Percentiles rank a stretch among this genome's conserved stretches.
phyloP scores from a whole-genome alignment of 2,888 invertebrate species.

The Plagodis dolabraria region DNA sequence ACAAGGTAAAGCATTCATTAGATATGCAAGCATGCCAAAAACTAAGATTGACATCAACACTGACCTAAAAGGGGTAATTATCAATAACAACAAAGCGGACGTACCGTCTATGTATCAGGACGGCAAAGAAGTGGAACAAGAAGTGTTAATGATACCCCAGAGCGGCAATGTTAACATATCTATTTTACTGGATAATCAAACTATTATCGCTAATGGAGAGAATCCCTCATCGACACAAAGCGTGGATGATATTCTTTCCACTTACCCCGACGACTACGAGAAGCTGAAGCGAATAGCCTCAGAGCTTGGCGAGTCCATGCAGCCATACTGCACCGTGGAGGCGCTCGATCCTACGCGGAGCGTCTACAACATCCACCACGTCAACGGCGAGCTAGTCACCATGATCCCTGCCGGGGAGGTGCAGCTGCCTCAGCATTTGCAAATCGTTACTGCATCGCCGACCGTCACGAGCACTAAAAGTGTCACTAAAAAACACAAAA shows the following conservation, averaged over 20 bases:
- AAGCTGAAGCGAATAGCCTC: slow-evolving; percentile 93
- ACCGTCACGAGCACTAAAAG: slow-evolving; percentile 87
- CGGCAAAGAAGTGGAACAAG: slow-evolving; percentile 64
- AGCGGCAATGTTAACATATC: slow-evolving; percentile 77
- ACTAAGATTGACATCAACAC: slow-evolving; percentile 70
- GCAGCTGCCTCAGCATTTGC: slow-evolving; percentile 78
- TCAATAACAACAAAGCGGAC: slow-evolving; percentile 78
- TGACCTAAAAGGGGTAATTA: slow-evolving; percentile 73
- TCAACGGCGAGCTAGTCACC: slow-evolving; percentile 76
- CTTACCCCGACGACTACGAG: slow-evolving; percentile 92
- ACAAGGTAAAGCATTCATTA: slow-evolving; percentile 89
- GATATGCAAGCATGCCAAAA: slow-evolving; percentile 85
- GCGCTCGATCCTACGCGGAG: slow-evolving; percentile 79
- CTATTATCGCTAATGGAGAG: slow-evolving; percentile 75
- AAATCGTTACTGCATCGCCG: slow-evolving; percentile 85
- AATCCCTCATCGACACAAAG: slow-evolving; percentile 85
- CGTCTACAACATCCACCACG: slow-evolving; percentile 84
- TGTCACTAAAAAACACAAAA: slow-evolving; percentile 89
- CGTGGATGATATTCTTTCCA: slow-evolving; percentile 88
- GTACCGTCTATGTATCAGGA: slow-evolving; percentile 85
- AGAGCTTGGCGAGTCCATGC: slow-evolving; percentile 91
- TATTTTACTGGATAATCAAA: slow-evolving; percentile 78
- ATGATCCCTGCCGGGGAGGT: slow-evolving; percentile 78
- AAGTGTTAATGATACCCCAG: slow-evolving; percentile 73
- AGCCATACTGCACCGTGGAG: slow-evolving; percentile 87